Evolutionary conservation across 2,888 invertebrate species (phyloP), one percentile per base, ranked within the genome.

Genomic region (Drosophila trichaetosa): DNA sequence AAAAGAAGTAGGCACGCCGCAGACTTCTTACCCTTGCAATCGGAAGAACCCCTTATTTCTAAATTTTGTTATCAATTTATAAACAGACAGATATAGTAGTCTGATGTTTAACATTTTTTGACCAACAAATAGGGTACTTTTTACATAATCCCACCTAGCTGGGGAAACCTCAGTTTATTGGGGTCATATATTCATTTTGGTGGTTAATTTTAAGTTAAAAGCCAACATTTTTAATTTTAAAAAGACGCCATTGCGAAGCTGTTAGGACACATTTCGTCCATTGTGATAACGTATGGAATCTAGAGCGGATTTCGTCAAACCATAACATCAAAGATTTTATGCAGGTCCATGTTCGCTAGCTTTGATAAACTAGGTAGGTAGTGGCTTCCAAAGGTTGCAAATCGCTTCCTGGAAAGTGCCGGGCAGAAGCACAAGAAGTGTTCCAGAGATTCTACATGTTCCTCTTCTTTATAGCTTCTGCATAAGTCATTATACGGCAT

Each of bases 191-290:
- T 31, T 31, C 31, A 31, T 31, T 8, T 31, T 31, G 31, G 53
- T 24, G 38, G 49, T 31, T 31, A 31, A 31, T 31, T 68, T 69
- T 79, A 80, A 85, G 82, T 85, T 82, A 75, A 80, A 65, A 61
- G 54, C 56, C 68, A 71, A 56, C 70, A 58, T 62, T 78, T 82
- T 60, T 40, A n/a, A 67, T 67, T 70, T 74, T 62, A 21, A 49
- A 66, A 49, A 48, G 59, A 54, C 59, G 52, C 51, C 73, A 48
- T 62, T 57, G 65, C 60, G 79, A 42, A 69, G 21, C 31, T 42
- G 31, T 31, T 31, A 33, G 10, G 31, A 10, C 31, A 10, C 31
- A 33, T 10, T 33, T 33, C 10, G 31, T 33, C 31, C 31, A 33
- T 33, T 33, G 0, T 7, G 10, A 31, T 31, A 10, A 31, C 10